Evolutionary conservation across 2,797 vertebrate species (phyloP), one percentile per base, ranked within the genome.

Genomic region (Champsocephalus esox): DNA sequence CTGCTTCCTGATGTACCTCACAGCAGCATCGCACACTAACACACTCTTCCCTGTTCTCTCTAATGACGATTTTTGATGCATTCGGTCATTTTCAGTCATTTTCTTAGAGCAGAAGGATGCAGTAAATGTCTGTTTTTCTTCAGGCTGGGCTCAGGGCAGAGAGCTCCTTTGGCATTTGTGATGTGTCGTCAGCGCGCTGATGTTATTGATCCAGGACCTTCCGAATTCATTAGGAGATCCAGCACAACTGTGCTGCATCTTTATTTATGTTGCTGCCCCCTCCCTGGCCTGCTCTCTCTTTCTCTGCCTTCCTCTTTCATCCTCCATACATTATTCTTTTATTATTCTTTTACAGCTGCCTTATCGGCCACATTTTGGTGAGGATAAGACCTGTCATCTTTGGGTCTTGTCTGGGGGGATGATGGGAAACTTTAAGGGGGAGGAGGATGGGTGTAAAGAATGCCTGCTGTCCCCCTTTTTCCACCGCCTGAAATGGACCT

Each of bases 351-450:
- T 87, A 92, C 91, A 87, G 89, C 84, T 69, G 81, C 84, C 88
- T 89, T 94, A 95, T 94, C 92, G 93, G 93, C 91, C 87, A 93
- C 91, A 93, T 95, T 96, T 92, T 91, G 92, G 89, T 92, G 95
- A 94, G 95, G 96, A 95, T 96, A 94, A 95, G 95, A 94, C 94
- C 96, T 97, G 96, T 96, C 96, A 96, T 95, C 94, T 90, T 93
- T 88, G 65, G 66, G 93, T 93, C 89, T 95, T 82, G 80, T 75
- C 12, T 66, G 11, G 94, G 93, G 94, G 94, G 95, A 95, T 96
- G 96, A 96, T 95, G 94, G 92, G 93, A 90, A 94, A 69, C 86
- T 94, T 96, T 94, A 94, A 94, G 88, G 82, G 88, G 93, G 94
- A 94, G 77, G 82, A 81, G 71, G 82, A 71, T 75, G 87, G 75